A percentile compares a stretch with the other conserved stretches of the same genome.
Conservation (phyloP, 2,113 vertebrate genomes). For the Macrotis lagotis region DNA sequence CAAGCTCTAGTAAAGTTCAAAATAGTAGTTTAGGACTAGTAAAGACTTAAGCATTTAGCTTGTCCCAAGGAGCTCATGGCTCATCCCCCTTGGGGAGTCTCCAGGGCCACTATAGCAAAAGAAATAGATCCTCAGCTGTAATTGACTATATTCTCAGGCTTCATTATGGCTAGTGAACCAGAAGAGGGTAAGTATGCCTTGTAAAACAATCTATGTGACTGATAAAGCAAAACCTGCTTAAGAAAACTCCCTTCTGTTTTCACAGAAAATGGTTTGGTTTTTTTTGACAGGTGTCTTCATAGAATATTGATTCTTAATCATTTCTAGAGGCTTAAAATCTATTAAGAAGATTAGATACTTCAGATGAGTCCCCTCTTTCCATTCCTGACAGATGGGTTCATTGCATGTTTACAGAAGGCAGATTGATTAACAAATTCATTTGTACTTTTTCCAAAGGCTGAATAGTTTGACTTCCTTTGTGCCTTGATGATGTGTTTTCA, state of each 20-base stretch:
- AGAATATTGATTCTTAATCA: slow-evolving; percentile 48
- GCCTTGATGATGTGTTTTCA: slow-evolving; percentile 50
- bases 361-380: slow-evolving; percentile 50
- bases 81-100: slow-evolving; percentile 36
- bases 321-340: slow-evolving; percentile 45
- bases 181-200: slow-evolving; percentile 37
- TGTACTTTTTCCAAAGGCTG: slow-evolving; percentile 52
- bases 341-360: slow-evolving; percentile 41
- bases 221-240: slow-evolving; percentile 24
- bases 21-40: too few relatives aligned
- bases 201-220: not conserved
- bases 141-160: not conserved
- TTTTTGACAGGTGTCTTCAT: slow-evolving; percentile 38
- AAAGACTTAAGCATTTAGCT: not conserved
- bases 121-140: not conserved
- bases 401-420: slow-evolving; percentile 45
- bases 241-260: slow-evolving; percentile 9
- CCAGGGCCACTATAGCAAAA: not conserved
- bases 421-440: slow-evolving; percentile 44
- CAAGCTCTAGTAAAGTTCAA: not conserved
- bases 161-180: not conserved
- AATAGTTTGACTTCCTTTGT: slow-evolving; percentile 42
- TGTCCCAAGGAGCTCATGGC: not conserved
- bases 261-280: slow-evolving; percentile 3
- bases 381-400: slow-evolving; percentile 32